Evolutionary conservation across 1,140 invertebrate species (phyloP).

Genomic region (Archegozetes longisetosus): DNA sequence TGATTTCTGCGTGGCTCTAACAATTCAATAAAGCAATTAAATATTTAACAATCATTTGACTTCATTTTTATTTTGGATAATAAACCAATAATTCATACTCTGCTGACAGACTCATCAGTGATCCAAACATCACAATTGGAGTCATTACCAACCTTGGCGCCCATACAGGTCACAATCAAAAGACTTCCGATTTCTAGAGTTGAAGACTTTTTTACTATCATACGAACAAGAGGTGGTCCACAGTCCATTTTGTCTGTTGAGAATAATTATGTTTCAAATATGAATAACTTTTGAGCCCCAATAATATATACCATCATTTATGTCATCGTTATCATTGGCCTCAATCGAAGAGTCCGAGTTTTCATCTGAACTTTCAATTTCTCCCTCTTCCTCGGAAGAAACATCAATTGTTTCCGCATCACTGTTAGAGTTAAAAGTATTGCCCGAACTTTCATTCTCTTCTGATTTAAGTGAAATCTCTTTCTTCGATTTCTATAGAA

Average conservation of each 20-base stretch:
- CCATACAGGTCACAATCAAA: slow-evolving; percentile 67
- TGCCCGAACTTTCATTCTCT: too few species aligned
- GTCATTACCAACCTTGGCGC: slow-evolving; percentile 66
- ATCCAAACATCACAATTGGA: slow-evolving; percentile 50
- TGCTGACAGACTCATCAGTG: slow-evolving; percentile 59
- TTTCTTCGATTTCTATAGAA: too few species aligned
- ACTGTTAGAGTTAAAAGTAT: too few species aligned
- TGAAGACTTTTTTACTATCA: slow-evolving; percentile 60
- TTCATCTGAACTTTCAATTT: slow-evolving; percentile 27
- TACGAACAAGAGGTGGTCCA: slow-evolving; percentile 48
- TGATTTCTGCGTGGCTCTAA: slow-evolving; percentile 45
- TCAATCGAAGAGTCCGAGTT: too few species aligned
- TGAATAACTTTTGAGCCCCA: background rate
- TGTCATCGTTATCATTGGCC: slow-evolving; percentile 19
- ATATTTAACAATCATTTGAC: background rate
- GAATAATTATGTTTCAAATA: background rate
- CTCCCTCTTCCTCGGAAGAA: background rate
- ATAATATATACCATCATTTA: background rate
- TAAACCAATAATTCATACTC: slow-evolving; percentile 34
- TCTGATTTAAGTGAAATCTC: too few species aligned
- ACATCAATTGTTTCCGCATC: background rate
- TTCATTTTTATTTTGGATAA: slow-evolving; percentile 1
- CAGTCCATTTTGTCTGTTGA: background rate
- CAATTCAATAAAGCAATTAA: slow-evolving; percentile 34
- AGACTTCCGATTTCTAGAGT: slow-evolving; percentile 55